Evolutionary conservation across 2,113 vertebrate species (phyloP).

Genomic region (Nothobranchius furzeri): DNA sequence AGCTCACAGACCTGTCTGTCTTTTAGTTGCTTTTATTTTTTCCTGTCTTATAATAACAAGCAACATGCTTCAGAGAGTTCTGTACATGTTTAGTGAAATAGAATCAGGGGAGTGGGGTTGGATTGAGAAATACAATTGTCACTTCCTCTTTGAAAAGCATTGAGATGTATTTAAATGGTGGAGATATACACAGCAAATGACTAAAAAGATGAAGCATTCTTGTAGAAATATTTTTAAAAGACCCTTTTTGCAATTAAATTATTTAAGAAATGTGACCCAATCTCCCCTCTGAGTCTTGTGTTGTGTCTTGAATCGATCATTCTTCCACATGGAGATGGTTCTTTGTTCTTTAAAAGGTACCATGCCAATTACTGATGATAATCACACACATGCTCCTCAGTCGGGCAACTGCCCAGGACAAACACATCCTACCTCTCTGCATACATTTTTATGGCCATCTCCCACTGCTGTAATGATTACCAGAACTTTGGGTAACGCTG

Average conservation of each 20-base stretch:
- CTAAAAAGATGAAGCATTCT: slow-evolving; percentile 80
- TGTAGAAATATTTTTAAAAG: slow-evolving; percentile 92
- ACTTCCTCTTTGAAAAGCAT: slow-evolving; percentile 69
- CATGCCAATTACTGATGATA: slow-evolving; percentile 14
- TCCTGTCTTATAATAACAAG: slow-evolving; percentile 20
- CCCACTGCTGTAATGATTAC: slow-evolving; percentile 20
- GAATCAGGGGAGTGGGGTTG: slow-evolving; percentile 16
- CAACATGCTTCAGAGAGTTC: slow-evolving; percentile 52
- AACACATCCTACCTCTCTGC: slow-evolving; percentile 36
- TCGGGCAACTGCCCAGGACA: slow-evolving; percentile 21
- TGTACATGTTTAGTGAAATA: slow-evolving; percentile 66
- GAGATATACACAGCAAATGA: slow-evolving; percentile 74
- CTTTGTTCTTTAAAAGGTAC: slow-evolving; percentile 17
- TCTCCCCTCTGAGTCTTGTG: slow-evolving; percentile 54
- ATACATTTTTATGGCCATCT: slow-evolving; percentile 41
- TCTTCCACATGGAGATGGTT: slow-evolving; percentile 16
- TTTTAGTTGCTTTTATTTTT: slow-evolving; percentile 55
- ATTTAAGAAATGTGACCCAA: slow-evolving; percentile 85
- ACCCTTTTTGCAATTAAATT: slow-evolving; percentile 93
- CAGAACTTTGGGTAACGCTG: slow-evolving; percentile 1
- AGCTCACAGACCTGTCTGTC: slow-evolving; percentile 39
- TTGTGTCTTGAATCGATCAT: slow-evolving; percentile 31
- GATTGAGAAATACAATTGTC: slow-evolving; percentile 63
- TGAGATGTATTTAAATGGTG: slow-evolving; percentile 77
- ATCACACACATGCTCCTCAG: slow-evolving; percentile 26